These are phyloP conservation scores for Pygmarrhopalites habei DNA, from an alignment of 1,140 invertebrate species.

Conservation along the genomic window DNA sequence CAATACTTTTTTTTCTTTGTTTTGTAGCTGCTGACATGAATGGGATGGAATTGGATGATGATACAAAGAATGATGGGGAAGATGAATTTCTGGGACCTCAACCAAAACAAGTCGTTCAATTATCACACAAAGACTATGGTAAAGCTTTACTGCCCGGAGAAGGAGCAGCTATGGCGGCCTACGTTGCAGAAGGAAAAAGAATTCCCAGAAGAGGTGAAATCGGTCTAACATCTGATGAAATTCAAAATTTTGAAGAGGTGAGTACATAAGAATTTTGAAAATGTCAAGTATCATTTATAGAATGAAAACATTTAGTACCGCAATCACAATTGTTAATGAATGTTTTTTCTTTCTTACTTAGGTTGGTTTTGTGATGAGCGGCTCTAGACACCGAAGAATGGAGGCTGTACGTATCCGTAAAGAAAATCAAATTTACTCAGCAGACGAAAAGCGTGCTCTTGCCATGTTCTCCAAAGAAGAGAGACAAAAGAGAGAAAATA, in stretches of 20 bases:
- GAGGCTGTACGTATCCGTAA: constrained; percentile 98
- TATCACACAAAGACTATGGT: constrained; percentile 73
- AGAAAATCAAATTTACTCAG: constrained; percentile 99
- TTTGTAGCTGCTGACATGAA: background rate
- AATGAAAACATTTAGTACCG: no score
- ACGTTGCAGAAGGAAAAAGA: constrained; percentile 95
- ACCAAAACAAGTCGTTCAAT: constrained; percentile 60
- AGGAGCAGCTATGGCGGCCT: constrained; percentile 96
- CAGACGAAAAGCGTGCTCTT: constrained; percentile 95
- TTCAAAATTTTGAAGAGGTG: constrained; percentile 84
- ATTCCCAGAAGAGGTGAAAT: constrained; percentile 98
- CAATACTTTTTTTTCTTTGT: no score
- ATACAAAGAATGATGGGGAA: constrained; percentile 39
- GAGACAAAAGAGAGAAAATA: constrained; percentile 87
- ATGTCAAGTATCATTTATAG: no score
- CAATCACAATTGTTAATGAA: no score
- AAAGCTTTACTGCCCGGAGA: constrained; percentile 88
- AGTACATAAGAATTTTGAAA: background rate
- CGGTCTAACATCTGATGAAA: constrained; percentile 92
- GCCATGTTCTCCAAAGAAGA: constrained; percentile 98
- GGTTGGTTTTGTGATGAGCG: constrained; percentile 85
- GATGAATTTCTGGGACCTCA: constrained; percentile 61
- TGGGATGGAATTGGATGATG: no score
- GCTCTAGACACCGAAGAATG: constrained; percentile 92
- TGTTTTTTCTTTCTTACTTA: no score